Evolutionary conservation across 1,140 invertebrate genomes (phyloP).

Genomic region (Drosophila mauritiana): DNA sequence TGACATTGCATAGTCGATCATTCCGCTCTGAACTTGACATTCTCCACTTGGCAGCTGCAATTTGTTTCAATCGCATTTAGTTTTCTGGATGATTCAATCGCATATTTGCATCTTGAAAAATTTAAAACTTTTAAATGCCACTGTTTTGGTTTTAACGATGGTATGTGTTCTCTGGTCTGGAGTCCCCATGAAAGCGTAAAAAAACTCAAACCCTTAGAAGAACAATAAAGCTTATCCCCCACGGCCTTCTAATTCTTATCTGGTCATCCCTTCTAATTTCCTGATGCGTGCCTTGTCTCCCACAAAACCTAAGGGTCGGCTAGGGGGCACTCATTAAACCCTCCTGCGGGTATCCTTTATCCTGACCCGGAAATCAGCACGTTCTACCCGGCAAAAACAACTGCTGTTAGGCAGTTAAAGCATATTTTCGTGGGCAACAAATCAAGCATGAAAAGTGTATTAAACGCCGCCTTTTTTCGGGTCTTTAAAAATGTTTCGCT

Average conservation of each 20-base stretch:
- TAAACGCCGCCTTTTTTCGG: conserved; percentile 12
- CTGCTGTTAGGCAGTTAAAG: conserved; percentile 30
- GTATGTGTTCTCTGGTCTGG: too few species aligned
- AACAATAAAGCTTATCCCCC: conserved; percentile 16
- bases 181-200: neutral
- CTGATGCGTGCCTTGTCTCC: conserved; percentile 30
- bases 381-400: conserved; percentile 24
- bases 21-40: conserved; percentile 70
- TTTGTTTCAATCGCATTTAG: conserved; percentile 39
- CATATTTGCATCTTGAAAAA: neutral
- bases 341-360: conserved; percentile 42
- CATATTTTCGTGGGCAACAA: conserved; percentile 47
- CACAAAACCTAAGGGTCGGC: conserved; percentile 12
- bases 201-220: neutral
- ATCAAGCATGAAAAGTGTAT: conserved; percentile 49
- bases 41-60: conserved; percentile 34
- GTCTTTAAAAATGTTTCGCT: conserved; percentile 56
- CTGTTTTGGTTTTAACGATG: too few species aligned
- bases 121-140: neutral
- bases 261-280: conserved; percentile 17
- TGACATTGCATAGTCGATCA: conserved; percentile 39
- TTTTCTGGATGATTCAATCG: conserved; percentile 44
- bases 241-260: conserved; percentile 28
- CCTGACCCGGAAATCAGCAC: conserved; percentile 42
- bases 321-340: conserved; percentile 37